phyloP scores from a whole-genome alignment of 2,888 invertebrate genomes.

The Poecilobothrus nobilitatus region DNA sequence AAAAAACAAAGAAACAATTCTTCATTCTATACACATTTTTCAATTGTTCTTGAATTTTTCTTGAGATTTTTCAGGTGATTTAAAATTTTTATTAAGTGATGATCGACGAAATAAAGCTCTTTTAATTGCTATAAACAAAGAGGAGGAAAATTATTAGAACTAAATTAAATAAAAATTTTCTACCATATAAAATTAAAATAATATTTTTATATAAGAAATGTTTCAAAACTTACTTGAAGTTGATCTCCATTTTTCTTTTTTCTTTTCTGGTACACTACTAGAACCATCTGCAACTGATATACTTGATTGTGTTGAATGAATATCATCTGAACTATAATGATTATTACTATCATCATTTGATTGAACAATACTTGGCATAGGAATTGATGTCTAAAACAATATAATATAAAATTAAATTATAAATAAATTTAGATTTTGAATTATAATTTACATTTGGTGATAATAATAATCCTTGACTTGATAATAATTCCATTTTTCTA shows the following conservation, averaged over 20 bases:
- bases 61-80: not conserved
- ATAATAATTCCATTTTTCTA: slow-evolving; percentile 73
- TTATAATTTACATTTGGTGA: slow-evolving; percentile 48
- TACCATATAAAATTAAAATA: no score
- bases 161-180: no score
- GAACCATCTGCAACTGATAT: slow-evolving; percentile 12
- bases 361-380: slow-evolving; percentile 30
- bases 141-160: not conserved
- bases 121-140: slow-evolving; percentile 21
- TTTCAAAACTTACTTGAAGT: slow-evolving; percentile 31
- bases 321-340: slow-evolving; percentile 28
- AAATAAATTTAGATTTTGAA: no score
- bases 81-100: slow-evolving; percentile 19
- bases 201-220: no score
- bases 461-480: slow-evolving; percentile 62
- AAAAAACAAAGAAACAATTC: no score
- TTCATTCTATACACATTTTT: no score
- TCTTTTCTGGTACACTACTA: slow-evolving; percentile 35
- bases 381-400: slow-evolving; percentile 32
- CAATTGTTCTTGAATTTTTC: no score
- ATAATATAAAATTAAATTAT: not conserved
- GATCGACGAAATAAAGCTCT: slow-evolving; percentile 24
- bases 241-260: slow-evolving; percentile 44
- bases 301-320: slow-evolving; percentile 18
- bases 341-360: slow-evolving; percentile 32